phyloP scores from a whole-genome alignment of 2,797 vertebrate genomes.

The Poeciliopsis turneri region DNA sequence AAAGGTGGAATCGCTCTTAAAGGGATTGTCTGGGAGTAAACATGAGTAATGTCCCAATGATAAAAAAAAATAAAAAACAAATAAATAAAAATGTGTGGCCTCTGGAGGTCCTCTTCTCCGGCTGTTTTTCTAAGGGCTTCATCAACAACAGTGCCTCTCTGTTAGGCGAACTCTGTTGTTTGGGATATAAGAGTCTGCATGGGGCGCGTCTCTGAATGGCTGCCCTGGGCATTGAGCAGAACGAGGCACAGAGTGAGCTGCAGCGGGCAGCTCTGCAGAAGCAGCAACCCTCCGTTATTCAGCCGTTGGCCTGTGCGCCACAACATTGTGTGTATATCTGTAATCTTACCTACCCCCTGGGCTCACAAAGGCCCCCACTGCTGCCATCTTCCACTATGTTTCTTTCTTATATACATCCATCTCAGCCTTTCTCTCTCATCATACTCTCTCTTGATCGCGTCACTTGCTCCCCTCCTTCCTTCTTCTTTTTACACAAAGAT shows the following conservation, averaged over 20 bases:
- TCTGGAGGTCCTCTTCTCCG: slow-evolving; percentile 34
- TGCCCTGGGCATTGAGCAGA: slow-evolving; percentile 74
- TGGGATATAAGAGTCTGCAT: slow-evolving; percentile 60
- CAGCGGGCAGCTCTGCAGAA: slow-evolving; percentile 69
- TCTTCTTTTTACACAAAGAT: slow-evolving; percentile 63
- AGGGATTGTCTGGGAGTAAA: slow-evolving; percentile 17
- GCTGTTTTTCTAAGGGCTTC: slow-evolving; percentile 41
- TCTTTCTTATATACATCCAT: slow-evolving; percentile 47
- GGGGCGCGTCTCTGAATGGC: slow-evolving; percentile 74
- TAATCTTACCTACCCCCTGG: slow-evolving; percentile 76
- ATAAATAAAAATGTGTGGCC: slow-evolving; percentile 16
- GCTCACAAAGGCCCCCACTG: slow-evolving; percentile 47
- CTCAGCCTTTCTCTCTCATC: slow-evolving; percentile 46
- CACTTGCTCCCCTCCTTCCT: slow-evolving; percentile 26
- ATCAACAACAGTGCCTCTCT: slow-evolving; percentile 52
- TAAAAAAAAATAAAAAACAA: slow-evolving; percentile 9
- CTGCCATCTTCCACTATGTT: slow-evolving; percentile 23
- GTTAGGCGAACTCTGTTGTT: slow-evolving; percentile 62
- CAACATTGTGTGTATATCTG: slow-evolving; percentile 79
- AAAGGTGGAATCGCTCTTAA: slow-evolving; percentile 13
- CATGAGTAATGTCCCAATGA: slow-evolving; percentile 26
- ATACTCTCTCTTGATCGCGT: slow-evolving; percentile 52
- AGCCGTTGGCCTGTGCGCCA: slow-evolving; percentile 76
- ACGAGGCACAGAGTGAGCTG: slow-evolving; percentile 71
- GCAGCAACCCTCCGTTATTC: slow-evolving; percentile 75